Evolutionary conservation across 2,888 invertebrate species (phyloP), one percentile per base, ranked within the genome.

Genomic region (Homarus gammarus): DNA sequence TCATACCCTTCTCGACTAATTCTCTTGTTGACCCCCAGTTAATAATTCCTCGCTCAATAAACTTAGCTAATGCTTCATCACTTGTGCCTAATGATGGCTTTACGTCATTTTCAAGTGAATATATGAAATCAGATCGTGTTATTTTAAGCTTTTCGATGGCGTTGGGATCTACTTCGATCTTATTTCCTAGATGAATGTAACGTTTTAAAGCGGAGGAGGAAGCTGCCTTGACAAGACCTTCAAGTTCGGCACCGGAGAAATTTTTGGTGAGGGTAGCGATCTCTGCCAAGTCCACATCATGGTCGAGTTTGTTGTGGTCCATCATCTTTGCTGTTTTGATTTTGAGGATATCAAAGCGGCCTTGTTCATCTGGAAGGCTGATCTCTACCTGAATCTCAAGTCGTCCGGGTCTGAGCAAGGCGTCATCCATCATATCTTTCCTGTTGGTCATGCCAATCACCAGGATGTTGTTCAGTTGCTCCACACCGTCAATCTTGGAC

Each of bases 401-500:
- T 93, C 99, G 96, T 36, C 99, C 99, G 2, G 99, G 99, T 93
- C 99, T 96, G 93, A 99, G 94, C 83, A 99, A 94, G 12, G 99
- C 99, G 93, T 99, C 99, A 94, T 99, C 99, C 93, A 99, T 99
- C 99, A 99, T 99, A 94, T 99, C 99, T 91, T 91, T 91, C 18
- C 92, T 86, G 90, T 92, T 92, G 36, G 92, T 92, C 92, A 92
- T 92, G 38, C 92, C 99, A 94, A 99, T 99, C 77, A 99, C 98
- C 33, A 99, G 95, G 93, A 99, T 99, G 93, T 99, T 99, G 94
- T 99, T 99, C 79, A 99, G 95, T 93, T 99, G 99, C 93, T 99
- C 99, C 72, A 99, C 99, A 94, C 97, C 99, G 94, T 99, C 99
- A 93, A 99, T 99, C 95, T 99, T 99, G 0, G 99, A 98, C 61